Percentiles rank a stretch among this genome's conserved stretches.
These are phyloP conservation scores for Hemibagrus guttatus DNA, from an alignment of 2,797 vertebrate genomes.

Conservation along the genomic window DNA sequence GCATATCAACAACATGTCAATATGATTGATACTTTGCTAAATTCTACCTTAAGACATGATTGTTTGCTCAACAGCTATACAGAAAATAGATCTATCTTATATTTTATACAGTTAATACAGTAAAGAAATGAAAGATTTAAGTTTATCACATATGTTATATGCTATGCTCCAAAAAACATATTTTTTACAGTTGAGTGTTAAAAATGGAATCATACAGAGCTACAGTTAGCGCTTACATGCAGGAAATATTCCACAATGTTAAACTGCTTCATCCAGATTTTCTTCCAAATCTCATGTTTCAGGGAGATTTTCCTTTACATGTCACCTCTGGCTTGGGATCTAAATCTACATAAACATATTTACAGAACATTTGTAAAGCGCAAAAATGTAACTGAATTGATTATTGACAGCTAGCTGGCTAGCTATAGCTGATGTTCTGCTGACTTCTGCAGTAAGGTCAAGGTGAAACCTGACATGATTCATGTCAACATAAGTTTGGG, in stretches of 20 bases:
- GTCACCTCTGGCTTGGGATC: neutral
- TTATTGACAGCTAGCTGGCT: neutral
- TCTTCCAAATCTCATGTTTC: neutral
- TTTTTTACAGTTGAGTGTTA: neutral
- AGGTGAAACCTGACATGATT: neutral
- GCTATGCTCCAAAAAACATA: neutral
- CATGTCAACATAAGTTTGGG: neutral
- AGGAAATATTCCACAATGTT: neutral
- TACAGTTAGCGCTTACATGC: neutral
- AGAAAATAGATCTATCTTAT: neutral
- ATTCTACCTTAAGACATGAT: neutral
- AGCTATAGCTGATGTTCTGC: neutral
- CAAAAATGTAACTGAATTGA: neutral
- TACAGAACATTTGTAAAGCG: no score
- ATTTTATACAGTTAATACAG: neutral
- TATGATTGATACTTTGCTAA: neutral
- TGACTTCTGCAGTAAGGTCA: neutral
- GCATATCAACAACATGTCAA: neutral
- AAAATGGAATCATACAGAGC: neutral
- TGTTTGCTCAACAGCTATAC: neutral
- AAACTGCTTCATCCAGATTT: neutral
- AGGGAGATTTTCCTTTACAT: neutral
- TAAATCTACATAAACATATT: neutral
- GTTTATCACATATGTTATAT: neutral
- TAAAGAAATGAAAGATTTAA: neutral